These are phyloP conservation scores for Drosophila greeni DNA, from an alignment of 2,888 invertebrate species.

Conservation along the genomic window DNA sequence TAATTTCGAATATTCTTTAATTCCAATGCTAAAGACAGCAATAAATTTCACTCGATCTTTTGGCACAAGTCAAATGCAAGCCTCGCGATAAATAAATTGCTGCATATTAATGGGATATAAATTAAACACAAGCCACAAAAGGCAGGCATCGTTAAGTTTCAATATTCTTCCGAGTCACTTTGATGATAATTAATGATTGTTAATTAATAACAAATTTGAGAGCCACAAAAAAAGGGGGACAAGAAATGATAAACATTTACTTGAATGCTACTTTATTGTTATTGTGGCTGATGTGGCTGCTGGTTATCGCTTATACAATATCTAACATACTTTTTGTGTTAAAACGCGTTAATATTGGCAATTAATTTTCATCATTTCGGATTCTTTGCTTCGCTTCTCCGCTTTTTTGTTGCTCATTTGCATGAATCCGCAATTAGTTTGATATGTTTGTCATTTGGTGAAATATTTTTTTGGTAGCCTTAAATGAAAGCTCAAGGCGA, in stretches of 20 bases:
- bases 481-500: conserved; percentile 67
- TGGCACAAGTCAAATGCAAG: conserved; percentile 37
- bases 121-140: conserved; percentile 61
- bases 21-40: conserved; percentile 28
- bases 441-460: conserved; percentile 58
- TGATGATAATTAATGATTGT: conserved; percentile 62
- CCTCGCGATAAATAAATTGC: conserved; percentile 46
- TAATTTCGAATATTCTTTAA: conserved; percentile 6
- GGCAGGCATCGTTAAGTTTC: conserved; percentile 33
- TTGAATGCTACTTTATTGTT: conserved; percentile 39
- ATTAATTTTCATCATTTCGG: conserved; percentile 63
- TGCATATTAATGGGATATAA: conserved; percentile 65
- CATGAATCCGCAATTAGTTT: conserved; percentile 73
- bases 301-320: conserved; percentile 43
- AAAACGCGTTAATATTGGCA: conserved; percentile 67
- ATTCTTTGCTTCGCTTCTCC: conserved; percentile 46
- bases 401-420: conserved; percentile 55
- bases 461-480: conserved; percentile 57
- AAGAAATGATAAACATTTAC: conserved; percentile 46
- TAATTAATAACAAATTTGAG: conserved; percentile 70
- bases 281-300: conserved; percentile 21
- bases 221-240: conserved; percentile 22
- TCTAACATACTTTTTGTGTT: conserved; percentile 61
- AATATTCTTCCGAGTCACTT: conserved; percentile 54
- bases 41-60: conserved; percentile 29